A percentile compares a stretch with the other conserved stretches of the same genome.
Conservation (phyloP, 2,797 vertebrate genomes). For the Sebastes ruberrimus region DNA sequence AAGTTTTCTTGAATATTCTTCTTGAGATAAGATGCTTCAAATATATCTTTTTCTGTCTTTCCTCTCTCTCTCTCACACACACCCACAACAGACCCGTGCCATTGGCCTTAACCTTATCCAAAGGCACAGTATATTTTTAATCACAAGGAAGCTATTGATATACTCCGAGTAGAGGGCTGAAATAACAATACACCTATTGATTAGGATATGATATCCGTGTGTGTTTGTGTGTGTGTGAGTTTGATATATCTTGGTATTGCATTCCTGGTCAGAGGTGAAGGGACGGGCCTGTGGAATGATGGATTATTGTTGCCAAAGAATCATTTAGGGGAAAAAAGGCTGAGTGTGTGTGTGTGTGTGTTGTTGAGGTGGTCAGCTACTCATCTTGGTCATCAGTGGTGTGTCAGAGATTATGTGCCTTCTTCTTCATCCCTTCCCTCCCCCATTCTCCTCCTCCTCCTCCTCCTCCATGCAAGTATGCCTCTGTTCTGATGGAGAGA, state of each 20-base stretch:
- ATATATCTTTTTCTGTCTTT: not conserved
- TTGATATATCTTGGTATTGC: conserved; percentile 27
- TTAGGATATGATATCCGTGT: conserved; percentile 39
- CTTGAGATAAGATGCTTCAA: not conserved
- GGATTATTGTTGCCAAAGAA: not conserved
- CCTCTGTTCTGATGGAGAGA: not conserved
- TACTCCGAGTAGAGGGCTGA: conserved; percentile 52
- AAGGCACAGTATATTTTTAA: conserved; percentile 71
- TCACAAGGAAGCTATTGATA: conserved; percentile 61
- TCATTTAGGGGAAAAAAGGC: not conserved
- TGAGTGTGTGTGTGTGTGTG: not conserved
- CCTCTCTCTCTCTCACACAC: not conserved
- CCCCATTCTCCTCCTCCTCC: not conserved
- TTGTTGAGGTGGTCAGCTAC: not conserved
- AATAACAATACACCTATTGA: conserved; percentile 77
- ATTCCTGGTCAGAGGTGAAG: conserved; percentile 45
- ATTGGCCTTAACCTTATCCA: conserved; percentile 63
- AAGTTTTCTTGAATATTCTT: not conserved
- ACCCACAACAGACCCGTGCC: conserved; percentile 6
- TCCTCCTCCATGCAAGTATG: not conserved
- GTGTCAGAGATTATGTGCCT: not conserved
- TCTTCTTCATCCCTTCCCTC: not conserved
- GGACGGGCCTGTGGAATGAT: conserved; percentile 6
- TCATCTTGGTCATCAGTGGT: not conserved
- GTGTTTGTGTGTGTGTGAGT: conserved; percentile 12